Conservation (phyloP, 2,797 vertebrate species). For the Atherinosoma microstoma region DNA sequence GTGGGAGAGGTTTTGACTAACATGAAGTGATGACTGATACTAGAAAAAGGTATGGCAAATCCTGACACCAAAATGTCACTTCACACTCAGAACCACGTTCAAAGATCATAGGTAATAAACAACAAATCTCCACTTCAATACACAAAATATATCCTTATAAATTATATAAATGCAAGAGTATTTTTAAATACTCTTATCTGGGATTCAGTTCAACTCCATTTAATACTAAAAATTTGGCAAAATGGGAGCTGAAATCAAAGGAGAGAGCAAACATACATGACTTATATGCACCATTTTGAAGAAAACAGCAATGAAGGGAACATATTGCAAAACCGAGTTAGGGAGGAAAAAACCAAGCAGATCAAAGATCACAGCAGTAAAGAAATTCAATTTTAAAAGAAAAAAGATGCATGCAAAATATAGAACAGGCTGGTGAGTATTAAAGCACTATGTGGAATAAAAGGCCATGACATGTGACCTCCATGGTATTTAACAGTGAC, state of each 20-base stretch:
- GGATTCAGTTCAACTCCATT: slow-evolving; percentile 70
- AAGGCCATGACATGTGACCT: slow-evolving; percentile 80
- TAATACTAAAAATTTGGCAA: slow-evolving; percentile 82
- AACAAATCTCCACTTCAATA: slow-evolving; percentile 84
- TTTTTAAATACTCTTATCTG: slow-evolving; percentile 74
- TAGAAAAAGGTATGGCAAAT: slow-evolving; percentile 81
- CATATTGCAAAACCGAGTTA: slow-evolving; percentile 53
- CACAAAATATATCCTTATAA: slow-evolving; percentile 89
- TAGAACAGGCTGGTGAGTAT: slow-evolving; percentile 71
- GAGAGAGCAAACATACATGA: slow-evolving; percentile 72
- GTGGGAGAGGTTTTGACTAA: slow-evolving; percentile 71
- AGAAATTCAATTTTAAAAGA: slow-evolving; percentile 29
- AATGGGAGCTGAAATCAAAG: slow-evolving; percentile 65
- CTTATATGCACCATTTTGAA: slow-evolving; percentile 72
- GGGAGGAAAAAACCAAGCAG: slow-evolving; percentile 66
- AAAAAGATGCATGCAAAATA: slow-evolving; percentile 79
- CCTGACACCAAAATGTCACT: slow-evolving; percentile 79
- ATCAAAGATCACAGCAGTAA: slow-evolving; percentile 66
- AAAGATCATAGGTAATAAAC: slow-evolving; percentile 82
- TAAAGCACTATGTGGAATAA: slow-evolving; percentile 80
- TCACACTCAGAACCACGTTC: slow-evolving; percentile 79
- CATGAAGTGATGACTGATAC: slow-evolving; percentile 73
- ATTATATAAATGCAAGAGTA: slow-evolving; percentile 85
- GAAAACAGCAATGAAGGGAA: slow-evolving; percentile 64
- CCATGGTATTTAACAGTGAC: slow-evolving; percentile 79